Conservation (phyloP, 2,113 vertebrate genomes). For the Lamprotornis superbus region DNA sequence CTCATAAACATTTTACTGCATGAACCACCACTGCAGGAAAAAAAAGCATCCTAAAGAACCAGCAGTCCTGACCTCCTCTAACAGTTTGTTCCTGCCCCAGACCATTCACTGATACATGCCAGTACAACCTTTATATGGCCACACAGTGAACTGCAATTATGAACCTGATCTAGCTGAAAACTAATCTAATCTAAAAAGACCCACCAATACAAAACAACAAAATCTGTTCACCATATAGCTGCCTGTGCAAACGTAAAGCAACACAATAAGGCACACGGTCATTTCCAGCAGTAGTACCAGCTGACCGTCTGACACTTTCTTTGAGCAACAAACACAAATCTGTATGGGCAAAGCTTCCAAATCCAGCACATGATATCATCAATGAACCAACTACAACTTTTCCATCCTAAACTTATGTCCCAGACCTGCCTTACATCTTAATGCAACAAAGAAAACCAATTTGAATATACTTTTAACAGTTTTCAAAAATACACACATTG, state of each 20-base stretch:
- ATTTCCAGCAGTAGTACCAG: neutral
- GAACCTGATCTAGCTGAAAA: neutral
- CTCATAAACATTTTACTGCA: neutral
- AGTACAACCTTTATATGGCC: neutral
- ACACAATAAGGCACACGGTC: neutral
- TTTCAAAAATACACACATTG: neutral
- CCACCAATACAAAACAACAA: neutral
- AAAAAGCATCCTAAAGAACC: neutral
- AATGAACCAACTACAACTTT: neutral
- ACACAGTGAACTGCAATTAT: neutral
- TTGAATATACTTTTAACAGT: neutral
- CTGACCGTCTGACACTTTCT: neutral
- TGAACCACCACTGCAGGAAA: neutral
- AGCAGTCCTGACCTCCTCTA: neutral
- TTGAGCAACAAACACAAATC: neutral
- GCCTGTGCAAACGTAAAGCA: neutral
- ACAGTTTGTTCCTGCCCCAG: neutral
- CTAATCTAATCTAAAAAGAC: neutral
- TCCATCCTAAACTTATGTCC: neutral
- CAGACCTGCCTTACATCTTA: neutral
- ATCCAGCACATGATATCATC: fast-evolving
- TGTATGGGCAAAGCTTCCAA: neutral
- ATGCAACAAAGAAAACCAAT: neutral
- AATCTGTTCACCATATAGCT: neutral
- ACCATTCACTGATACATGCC: neutral